phyloP scores from a whole-genome alignment of 2,113 vertebrate species.

The Phaetusa simplex region DNA sequence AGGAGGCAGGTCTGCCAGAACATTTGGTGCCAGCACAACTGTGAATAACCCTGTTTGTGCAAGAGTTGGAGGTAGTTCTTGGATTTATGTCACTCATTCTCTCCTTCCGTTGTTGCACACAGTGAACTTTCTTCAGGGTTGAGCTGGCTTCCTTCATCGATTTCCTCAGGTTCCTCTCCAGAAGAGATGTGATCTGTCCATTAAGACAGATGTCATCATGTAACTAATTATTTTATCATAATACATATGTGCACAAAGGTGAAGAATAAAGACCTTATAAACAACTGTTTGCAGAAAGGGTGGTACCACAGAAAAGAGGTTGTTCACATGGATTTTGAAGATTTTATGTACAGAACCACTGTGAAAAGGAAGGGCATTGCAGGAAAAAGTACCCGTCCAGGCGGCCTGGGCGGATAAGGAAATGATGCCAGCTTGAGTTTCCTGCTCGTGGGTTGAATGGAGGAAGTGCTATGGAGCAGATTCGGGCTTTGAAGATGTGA shows the following conservation, averaged over 20 bases:
- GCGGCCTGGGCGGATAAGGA: background rate
- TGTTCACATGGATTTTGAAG: background rate
- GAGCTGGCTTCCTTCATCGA: background rate
- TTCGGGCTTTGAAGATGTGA: background rate
- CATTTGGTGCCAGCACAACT: background rate
- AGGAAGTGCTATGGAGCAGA: background rate
- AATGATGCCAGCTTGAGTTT: background rate
- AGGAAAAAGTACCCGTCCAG: background rate
- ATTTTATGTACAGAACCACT: background rate
- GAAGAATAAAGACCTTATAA: background rate
- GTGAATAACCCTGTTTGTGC: background rate
- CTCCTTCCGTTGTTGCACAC: background rate
- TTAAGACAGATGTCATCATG: background rate
- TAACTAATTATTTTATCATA: background rate
- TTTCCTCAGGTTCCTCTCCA: background rate
- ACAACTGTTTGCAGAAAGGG: background rate
- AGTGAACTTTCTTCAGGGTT: background rate
- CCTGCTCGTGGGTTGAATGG: background rate
- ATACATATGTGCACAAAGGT: rapidly evolving
- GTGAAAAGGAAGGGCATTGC: background rate
- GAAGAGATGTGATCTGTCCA: background rate
- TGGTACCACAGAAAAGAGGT: background rate
- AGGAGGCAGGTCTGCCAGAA: background rate
- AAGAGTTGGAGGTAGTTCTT: background rate
- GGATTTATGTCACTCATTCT: background rate